Percentiles rank a stretch among this genome's conserved stretches.
These are phyloP conservation scores for Euspilapteryx auroguttella DNA, from an alignment of 2,888 invertebrate genomes.

Conservation along the genomic window DNA sequence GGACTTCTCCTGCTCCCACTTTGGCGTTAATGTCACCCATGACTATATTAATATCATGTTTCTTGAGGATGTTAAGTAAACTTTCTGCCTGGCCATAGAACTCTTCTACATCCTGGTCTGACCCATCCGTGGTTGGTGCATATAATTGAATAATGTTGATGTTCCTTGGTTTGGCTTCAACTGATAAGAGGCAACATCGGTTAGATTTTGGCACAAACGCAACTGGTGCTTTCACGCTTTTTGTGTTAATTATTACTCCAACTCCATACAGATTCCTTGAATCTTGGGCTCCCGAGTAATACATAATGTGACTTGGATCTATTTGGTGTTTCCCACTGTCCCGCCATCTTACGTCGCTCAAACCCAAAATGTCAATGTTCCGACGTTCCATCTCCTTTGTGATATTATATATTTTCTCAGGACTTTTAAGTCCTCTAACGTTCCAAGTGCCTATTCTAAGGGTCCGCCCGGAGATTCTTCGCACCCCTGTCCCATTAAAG, in stretches of 20 bases:
- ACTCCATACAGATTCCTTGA: not conserved
- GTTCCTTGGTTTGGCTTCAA: not conserved
- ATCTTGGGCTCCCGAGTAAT: not conserved
- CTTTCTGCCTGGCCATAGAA: not conserved
- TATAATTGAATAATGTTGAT: constrained; percentile 1
- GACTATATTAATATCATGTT: constrained; percentile 1
- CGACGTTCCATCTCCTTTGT: not conserved
- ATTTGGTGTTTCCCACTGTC: not conserved
- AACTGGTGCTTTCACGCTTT: not conserved
- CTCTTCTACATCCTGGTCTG: not conserved
- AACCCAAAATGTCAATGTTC: not conserved
- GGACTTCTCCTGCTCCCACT: not conserved
- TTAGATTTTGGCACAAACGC: not conserved
- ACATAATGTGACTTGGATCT: not conserved
- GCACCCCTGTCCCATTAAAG: no score
- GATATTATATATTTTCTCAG: not conserved
- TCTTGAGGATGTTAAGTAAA: not conserved
- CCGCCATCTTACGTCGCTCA: not conserved
- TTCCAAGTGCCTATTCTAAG: not conserved
- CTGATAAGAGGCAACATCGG: not conserved
- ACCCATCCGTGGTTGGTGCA: not conserved
- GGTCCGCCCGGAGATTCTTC: constrained; percentile 1
- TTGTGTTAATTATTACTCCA: not conserved
- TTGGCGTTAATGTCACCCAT: constrained; percentile 2
- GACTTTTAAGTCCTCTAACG: not conserved